phyloP scores from a whole-genome alignment of 2,888 invertebrate genomes.

The Habroteleia sp. region DNA sequence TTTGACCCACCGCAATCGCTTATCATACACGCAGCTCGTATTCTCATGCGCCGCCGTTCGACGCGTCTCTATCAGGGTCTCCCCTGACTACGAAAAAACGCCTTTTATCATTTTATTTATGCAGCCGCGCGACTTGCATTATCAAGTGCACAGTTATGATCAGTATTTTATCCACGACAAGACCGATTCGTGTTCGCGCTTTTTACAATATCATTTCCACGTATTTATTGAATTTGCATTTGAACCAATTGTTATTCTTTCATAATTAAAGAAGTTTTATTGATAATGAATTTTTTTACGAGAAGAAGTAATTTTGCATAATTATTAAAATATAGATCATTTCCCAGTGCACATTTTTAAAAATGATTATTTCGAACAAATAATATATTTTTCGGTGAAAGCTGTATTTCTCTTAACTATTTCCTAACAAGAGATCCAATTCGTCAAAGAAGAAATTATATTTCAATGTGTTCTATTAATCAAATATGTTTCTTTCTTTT shows the following conservation, averaged over 20 bases:
- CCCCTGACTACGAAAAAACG: conserved; percentile 29
- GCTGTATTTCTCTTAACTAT: too few species aligned
- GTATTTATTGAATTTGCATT: conserved; percentile 32
- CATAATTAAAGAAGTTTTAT: conserved; percentile 11
- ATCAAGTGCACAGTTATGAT: conserved; percentile 41
- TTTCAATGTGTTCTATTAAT: too few species aligned
- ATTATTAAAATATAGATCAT: too few species aligned
- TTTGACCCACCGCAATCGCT: conserved; percentile 52
- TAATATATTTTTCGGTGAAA: too few species aligned
- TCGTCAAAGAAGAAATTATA: too few species aligned
- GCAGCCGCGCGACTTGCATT: conserved; percentile 52
- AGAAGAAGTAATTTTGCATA: too few species aligned
- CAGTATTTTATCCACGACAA: conserved; percentile 27
- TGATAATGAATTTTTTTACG: conserved; percentile 4
- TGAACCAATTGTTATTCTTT: conserved; percentile 6
- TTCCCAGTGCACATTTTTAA: too few species aligned
- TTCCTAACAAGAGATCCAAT: too few species aligned
- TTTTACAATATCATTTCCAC: conserved; percentile 2
- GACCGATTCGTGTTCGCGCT: conserved; percentile 22
- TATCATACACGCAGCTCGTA: conserved; percentile 61
- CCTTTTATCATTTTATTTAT: conserved; percentile 61
- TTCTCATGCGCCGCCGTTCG: conserved; percentile 45
- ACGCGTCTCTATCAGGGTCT: conserved; percentile 33
- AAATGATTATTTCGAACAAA: too few species aligned
- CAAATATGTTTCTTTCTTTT: too few species aligned